Evolutionary conservation across 2,888 invertebrate genomes (phyloP).

Genomic region (Drepanosiphum platanoidis): DNA sequence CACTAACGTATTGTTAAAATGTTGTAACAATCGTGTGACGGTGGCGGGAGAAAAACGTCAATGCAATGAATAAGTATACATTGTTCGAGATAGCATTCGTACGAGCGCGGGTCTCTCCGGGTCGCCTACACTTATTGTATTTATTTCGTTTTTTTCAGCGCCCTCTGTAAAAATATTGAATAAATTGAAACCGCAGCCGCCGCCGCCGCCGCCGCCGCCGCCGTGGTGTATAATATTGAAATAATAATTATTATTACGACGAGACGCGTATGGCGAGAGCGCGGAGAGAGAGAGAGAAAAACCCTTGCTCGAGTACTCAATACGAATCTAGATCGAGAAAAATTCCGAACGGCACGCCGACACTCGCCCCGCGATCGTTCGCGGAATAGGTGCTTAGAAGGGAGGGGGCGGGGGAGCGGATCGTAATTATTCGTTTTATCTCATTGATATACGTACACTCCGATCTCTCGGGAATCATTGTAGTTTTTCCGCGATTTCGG

Average conservation of each 20-base stretch:
- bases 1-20: neutral
- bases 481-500: too few relatives aligned
- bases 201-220: neutral
- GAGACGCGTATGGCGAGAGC: neutral
- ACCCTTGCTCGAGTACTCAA: neutral
- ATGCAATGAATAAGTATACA: neutral
- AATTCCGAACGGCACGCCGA: neutral
- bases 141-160: too few relatives aligned
- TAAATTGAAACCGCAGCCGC: neutral
- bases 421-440: too few relatives aligned
- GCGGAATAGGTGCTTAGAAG: neutral
- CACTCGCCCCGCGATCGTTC: neutral
- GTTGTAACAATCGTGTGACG: neutral
- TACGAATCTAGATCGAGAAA: slow-evolving; percentile 2
- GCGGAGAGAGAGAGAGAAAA: neutral
- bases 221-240: neutral
- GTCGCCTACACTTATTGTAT: too few relatives aligned
- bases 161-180: too few relatives aligned
- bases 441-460: too few relatives aligned
- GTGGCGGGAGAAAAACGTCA: neutral
- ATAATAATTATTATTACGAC: neutral
- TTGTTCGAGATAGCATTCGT: neutral
- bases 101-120: too few relatives aligned
- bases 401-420: neutral
- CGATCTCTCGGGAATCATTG: too few relatives aligned